phyloP scores from a whole-genome alignment of 2,113 vertebrate species.

The Rhagologus leucostigma region DNA sequence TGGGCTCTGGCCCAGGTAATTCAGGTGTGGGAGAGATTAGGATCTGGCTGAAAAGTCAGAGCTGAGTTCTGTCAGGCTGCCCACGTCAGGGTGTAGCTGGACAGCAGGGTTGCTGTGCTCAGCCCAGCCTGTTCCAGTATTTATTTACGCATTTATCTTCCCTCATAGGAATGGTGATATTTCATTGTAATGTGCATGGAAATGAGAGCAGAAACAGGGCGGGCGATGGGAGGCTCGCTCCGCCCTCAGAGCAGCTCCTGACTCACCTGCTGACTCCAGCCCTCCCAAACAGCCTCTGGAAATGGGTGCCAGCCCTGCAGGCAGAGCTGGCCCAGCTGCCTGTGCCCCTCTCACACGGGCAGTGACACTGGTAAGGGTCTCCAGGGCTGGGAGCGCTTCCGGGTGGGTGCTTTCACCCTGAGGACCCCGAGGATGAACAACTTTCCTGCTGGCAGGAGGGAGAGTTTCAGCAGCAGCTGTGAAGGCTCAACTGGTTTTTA shows the following conservation, averaged over 20 bases:
- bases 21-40: neutral
- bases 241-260: constrained; percentile 6
- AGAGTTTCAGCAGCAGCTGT: neutral
- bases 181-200: constrained; percentile 16
- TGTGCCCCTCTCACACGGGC: neutral
- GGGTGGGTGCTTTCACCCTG: neutral
- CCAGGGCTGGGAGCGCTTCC: neutral
- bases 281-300: neutral
- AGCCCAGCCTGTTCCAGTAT: neutral
- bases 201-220: neutral
- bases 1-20: neutral
- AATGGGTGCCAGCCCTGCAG: neutral
- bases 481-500: neutral
- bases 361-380: neutral
- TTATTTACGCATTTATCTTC: neutral
- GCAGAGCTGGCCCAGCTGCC: neutral
- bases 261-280: constrained; percentile 44
- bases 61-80: neutral
- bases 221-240: neutral
- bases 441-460: neutral
- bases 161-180: neutral
- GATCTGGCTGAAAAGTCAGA: neutral
- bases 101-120: neutral
- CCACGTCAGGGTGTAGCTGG: neutral
- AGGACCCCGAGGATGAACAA: neutral